Evolutionary conservation across 2,113 vertebrate genomes (phyloP), one percentile per base, ranked within the genome.

Genomic region (Entelurus aequoreus): DNA sequence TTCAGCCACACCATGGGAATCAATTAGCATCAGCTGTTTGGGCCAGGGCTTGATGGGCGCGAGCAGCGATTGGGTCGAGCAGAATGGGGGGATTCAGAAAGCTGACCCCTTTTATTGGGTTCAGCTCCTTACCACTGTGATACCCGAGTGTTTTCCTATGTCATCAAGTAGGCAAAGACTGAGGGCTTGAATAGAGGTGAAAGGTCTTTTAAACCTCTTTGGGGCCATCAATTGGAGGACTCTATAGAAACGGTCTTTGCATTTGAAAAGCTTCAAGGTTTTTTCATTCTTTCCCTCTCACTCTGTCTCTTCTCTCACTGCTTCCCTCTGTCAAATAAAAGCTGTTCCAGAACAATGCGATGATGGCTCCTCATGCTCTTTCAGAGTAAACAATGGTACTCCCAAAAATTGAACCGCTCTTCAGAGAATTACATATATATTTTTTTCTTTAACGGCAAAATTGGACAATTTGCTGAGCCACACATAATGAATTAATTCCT

Each of bases 71-170:
- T 91, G 91, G 91, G 75, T 85, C 77, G 72, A 87, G 84, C 90
- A 90, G 92, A 92, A 87, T 84, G 78, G 88, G 89, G 88, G 90
- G 91, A 88, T 88, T 90, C 88, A 90, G 81, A 90, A 91, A 91
- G 83, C 75, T 93, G 91, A 94, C 94, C 93, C 87, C 87, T 93
- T 95, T 95, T 93, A 94, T 93, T 91, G 92, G 93, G 92, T 93
- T 94, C 93, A 94, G 90, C 88, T 91, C 92, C 90, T 92, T 90
- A 92, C 85, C 77, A 77, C 91, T 93, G 92, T 93, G 90, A 93
- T 89, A 88, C 91, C 90, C 84, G 79, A 86, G 91, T 82, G 77
- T 93, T 93, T 94, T 92, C 92, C 93, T 90, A 85, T 80, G 81
- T 92, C 89, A 92, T 90, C 91, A 92, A 92, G 90, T 89, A 80